A percentile compares a stretch with the other conserved stretches of the same genome.
These are phyloP conservation scores for Hypotaenidia okinawae DNA, from an alignment of 2,797 vertebrate species.

Conservation along the genomic window DNA sequence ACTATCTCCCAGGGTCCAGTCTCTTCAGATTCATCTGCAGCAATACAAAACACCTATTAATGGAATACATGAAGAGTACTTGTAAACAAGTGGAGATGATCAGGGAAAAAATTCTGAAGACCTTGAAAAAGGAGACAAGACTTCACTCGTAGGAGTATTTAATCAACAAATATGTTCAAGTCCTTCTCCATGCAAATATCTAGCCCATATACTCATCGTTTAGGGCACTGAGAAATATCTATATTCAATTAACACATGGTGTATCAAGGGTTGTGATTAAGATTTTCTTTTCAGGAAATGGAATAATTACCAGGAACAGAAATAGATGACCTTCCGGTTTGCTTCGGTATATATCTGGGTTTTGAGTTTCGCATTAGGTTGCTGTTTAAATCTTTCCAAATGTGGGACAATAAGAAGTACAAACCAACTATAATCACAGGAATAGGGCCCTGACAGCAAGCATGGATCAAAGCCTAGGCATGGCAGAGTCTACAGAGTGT, in stretches of 20 bases:
- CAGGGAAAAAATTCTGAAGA: background rate
- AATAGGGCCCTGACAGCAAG: background rate
- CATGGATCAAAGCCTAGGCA: background rate
- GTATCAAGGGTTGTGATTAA: background rate
- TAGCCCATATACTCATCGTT: background rate
- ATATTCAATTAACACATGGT: background rate
- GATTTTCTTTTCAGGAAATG: background rate
- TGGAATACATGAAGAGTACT: background rate
- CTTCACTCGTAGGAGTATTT: background rate
- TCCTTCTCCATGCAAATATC: background rate
- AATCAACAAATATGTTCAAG: background rate
- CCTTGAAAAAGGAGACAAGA: background rate
- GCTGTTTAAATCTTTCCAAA: background rate
- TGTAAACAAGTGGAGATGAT: background rate
- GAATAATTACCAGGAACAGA: background rate
- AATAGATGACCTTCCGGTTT: background rate
- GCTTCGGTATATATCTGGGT: background rate
- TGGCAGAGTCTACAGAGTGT: background rate
- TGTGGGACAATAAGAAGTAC: background rate
- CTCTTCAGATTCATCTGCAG: constrained; percentile 4
- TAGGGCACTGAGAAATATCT: background rate
- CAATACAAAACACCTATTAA: constrained; percentile 6
- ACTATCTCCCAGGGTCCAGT: background rate
- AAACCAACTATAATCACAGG: background rate
- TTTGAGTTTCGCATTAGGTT: background rate